Evolutionary conservation across 2,113 vertebrate species (phyloP).

Genomic region (Phaethon lepturus): DNA sequence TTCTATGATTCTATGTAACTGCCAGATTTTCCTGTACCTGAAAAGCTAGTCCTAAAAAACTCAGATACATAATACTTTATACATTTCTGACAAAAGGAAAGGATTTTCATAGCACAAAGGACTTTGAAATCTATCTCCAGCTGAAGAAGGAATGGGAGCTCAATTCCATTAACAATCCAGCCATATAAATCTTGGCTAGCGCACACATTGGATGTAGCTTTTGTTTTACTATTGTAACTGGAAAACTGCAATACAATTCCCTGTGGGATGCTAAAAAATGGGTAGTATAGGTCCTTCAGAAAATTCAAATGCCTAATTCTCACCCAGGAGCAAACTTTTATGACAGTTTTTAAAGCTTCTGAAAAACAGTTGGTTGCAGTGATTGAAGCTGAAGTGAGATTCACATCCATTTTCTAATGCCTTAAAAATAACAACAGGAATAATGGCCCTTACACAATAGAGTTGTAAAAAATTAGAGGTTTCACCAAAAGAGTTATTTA

Average conservation of each 20-base stretch:
- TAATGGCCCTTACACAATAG: constrained; percentile 63
- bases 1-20: background rate
- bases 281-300: constrained; percentile 4
- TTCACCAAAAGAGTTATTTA: constrained; percentile 77
- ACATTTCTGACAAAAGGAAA: background rate
- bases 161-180: background rate
- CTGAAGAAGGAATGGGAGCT: background rate
- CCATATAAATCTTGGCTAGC: background rate
- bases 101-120: background rate
- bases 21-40: background rate
- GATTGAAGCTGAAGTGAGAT: constrained; percentile 56
- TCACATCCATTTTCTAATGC: constrained; percentile 48
- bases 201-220: background rate
- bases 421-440: constrained; percentile 66
- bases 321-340: constrained; percentile 59
- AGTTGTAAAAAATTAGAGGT: constrained; percentile 73
- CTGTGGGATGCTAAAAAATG: background rate
- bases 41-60: background rate
- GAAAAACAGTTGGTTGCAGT: constrained; percentile 43
- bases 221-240: constrained; percentile 30
- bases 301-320: constrained; percentile 38
- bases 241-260: constrained; percentile 27
- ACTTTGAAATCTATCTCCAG: background rate
- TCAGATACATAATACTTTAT: background rate
- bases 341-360: constrained; percentile 47